Percentiles rank a stretch among this genome's conserved stretches.
Evolutionary conservation across 2,113 vertebrate genomes (phyloP).

Genomic region (Oncorhynchus kisutch): DNA sequence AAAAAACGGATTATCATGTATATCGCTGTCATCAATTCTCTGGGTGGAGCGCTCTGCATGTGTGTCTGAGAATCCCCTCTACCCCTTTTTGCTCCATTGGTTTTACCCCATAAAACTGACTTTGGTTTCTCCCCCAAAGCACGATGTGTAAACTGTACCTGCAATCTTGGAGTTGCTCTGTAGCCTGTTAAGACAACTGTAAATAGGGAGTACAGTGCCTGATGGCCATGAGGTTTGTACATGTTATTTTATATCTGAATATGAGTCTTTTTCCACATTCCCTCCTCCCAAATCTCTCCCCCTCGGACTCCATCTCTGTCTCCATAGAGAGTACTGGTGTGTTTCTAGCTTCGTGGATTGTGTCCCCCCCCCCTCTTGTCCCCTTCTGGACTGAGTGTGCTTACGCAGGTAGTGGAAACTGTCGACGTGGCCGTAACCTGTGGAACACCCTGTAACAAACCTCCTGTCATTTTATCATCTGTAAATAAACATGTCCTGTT

Average conservation of each 20-base stretch:
- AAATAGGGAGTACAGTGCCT: slow-evolving; percentile 67
- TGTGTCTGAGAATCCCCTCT: slow-evolving; percentile 33
- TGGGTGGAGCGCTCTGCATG: slow-evolving; percentile 42
- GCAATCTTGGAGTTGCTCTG: slow-evolving; percentile 44
- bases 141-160: slow-evolving; percentile 24
- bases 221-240: slow-evolving; percentile 67
- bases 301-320: slow-evolving; percentile 29
- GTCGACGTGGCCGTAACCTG: slow-evolving; percentile 74
- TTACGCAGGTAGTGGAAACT: slow-evolving; percentile 67
- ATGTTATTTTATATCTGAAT: slow-evolving; percentile 73
- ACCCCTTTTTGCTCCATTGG: slow-evolving; percentile 22
- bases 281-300: not conserved
- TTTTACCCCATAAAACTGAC: slow-evolving; percentile 40
- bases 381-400: slow-evolving; percentile 59
- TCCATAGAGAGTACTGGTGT: slow-evolving; percentile 52
- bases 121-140: slow-evolving; percentile 32
- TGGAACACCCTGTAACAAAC: slow-evolving; percentile 71
- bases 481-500: slow-evolving; percentile 81
- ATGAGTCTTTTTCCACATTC: slow-evolving; percentile 37
- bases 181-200: slow-evolving; percentile 59
- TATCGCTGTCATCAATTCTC: slow-evolving; percentile 51
- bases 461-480: slow-evolving; percentile 72
- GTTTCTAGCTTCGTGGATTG: slow-evolving; percentile 64
- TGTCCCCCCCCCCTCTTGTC: slow-evolving; percentile 38
- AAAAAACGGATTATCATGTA: not conserved